Base-by-base conservation (phyloP, 2,888 invertebrate species). In the Alentia gelatinosa region DNA sequence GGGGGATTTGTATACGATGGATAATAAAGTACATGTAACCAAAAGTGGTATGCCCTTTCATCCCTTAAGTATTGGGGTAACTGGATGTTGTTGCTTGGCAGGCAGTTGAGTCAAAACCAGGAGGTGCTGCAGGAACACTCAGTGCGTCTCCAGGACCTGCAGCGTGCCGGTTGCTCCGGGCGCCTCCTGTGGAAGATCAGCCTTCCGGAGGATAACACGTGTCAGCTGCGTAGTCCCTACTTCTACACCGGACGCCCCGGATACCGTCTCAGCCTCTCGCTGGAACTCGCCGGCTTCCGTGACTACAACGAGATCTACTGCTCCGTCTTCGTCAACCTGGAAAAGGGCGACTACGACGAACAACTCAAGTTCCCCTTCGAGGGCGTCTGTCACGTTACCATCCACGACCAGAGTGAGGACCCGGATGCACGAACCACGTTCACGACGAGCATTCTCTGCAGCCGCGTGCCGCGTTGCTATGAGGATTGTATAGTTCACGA, bases 211-310 rank as follows among this genome's bases (percentile, higher is more conserved):
- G 90, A 90, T 40, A 42, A 75, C 79, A 30, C 50, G 47, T 33
- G 83, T 30, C 0, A 42, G 35, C 35, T 68, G 26, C 39, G 30
- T 23, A 94, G 94, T 50, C 93, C 92, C 4, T 92, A 93, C 26
- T 94, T 94, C 91, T 94, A 94, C 90, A 94, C 94, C 0, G 93
- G 93, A 39, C 93, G 93, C n/a, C 94, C 94, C 35, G 94, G 94
- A 0, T 94, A 94, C 92, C 94, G 93, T 90, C 92, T 94, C 30
- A 89, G 92, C 39, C 83, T 94, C 35, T 90, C 89, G 0, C 90
- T 94, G 33, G 93, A 94, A 30, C 89, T 93, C 63, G 91, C 92
- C 30, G 94, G 93, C 9, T 92, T 91, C 56, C 90, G 90, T 4
- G 93, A 94, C 33, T 63, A 68, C 39, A 47, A 50, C 30, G 90